Conservation (phyloP, 2,888 invertebrate species). For the Luperina testacea region DNA sequence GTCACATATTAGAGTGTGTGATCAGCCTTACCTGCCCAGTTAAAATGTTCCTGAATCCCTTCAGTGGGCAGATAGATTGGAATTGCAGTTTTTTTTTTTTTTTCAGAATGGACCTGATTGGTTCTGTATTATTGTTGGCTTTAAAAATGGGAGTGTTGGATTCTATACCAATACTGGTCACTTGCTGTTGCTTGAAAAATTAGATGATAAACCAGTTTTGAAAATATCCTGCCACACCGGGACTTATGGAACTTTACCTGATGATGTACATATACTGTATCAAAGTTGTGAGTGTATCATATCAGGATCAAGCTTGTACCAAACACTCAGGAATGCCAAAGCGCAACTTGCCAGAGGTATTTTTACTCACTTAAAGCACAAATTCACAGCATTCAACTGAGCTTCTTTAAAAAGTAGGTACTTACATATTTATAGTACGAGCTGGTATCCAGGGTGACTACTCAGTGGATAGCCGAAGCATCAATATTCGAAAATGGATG, state of each 20-base stretch:
- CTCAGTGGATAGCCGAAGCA: slow-evolving; percentile 89
- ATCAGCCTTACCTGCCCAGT: background rate
- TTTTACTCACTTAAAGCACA: slow-evolving; percentile 18
- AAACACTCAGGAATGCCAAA: slow-evolving; percentile 94
- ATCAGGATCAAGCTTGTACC: slow-evolving; percentile 94
- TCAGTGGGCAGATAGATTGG: background rate
- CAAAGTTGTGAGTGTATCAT: slow-evolving; percentile 93
- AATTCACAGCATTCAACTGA: background rate
- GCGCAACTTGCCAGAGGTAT: slow-evolving; percentile 95
- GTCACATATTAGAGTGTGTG: too few species aligned
- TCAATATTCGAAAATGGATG: slow-evolving; percentile 96
- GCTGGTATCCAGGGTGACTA: slow-evolving; percentile 92
- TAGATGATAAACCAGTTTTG: slow-evolving; percentile 95
- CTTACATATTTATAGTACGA: slow-evolving; percentile 87
- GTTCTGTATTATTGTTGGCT: slow-evolving; percentile 97
- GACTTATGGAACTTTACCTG: slow-evolving; percentile 87
- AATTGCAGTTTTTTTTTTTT: background rate
- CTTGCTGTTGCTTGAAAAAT: slow-evolving; percentile 94
- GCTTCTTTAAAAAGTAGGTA: background rate
- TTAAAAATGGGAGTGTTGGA: slow-evolving; percentile 95
- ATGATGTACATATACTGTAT: slow-evolving; percentile 94
- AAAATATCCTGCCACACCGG: slow-evolving; percentile 94
- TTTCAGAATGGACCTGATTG: slow-evolving; percentile 94
- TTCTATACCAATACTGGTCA: slow-evolving; percentile 97
- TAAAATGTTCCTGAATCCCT: background rate